phyloP scores from a whole-genome alignment of 2,113 vertebrate genomes.

The Capreolus pygargus region DNA sequence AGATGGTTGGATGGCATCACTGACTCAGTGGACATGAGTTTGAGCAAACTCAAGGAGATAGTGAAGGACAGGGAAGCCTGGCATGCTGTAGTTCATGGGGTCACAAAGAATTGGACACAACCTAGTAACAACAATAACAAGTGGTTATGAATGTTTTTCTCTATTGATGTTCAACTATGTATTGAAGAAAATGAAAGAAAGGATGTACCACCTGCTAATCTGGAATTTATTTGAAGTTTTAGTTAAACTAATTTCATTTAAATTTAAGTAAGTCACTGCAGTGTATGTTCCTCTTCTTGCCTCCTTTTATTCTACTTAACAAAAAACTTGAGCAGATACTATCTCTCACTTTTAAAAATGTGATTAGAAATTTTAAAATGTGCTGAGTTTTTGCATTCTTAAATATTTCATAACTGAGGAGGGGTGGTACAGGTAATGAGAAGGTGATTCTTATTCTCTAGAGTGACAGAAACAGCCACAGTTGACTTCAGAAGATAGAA shows the following conservation, averaged over 20 bases:
- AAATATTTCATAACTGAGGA: conserved; percentile 36
- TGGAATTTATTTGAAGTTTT: background rate
- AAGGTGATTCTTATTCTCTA: background rate
- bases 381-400: conserved; percentile 11
- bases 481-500: conserved; percentile 41
- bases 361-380: conserved; percentile 17
- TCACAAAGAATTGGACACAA: background rate
- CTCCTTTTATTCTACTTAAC: background rate
- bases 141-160: background rate
- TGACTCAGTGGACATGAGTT: background rate
- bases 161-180: background rate
- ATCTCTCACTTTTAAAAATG: background rate
- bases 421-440: background rate
- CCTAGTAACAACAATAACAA: background rate
- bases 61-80: background rate
- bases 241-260: background rate
- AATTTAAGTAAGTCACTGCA: background rate
- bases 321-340: background rate
- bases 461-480: background rate
- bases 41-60: background rate
- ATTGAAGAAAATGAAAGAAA: background rate
- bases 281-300: background rate
- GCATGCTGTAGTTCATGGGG: background rate
- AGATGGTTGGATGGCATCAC: background rate
- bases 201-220: background rate